phyloP scores from a whole-genome alignment of 1,140 invertebrate species.

The Plectrocnemia conspersa region DNA sequence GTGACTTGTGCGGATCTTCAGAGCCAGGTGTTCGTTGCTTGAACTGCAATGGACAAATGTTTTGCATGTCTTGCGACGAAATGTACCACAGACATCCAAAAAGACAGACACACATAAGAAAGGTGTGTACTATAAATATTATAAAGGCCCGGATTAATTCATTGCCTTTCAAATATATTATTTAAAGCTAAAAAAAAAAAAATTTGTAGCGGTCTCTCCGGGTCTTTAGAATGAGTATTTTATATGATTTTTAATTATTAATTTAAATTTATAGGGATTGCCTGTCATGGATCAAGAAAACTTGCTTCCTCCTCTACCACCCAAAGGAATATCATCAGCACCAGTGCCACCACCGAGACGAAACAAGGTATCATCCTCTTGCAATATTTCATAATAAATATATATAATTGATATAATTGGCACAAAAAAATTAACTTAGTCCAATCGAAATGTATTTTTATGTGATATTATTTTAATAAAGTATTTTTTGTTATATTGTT shows the following conservation, averaged over 20 bases:
- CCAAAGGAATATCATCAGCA: slow-evolving; percentile 64
- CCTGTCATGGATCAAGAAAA: slow-evolving; percentile 37
- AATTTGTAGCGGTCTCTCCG: background rate
- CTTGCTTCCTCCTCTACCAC: slow-evolving; percentile 71
- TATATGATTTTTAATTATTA: background rate
- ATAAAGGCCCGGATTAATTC: background rate
- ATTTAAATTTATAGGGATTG: slow-evolving; percentile 28
- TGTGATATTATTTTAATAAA: background rate
- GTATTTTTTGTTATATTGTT: background rate
- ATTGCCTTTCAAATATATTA: background rate
- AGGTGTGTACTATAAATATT: slow-evolving; percentile 47
- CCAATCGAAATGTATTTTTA: slow-evolving; percentile 22
- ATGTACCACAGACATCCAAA: slow-evolving; percentile 93
- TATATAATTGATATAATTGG: background rate
- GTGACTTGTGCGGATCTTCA: slow-evolving; percentile 78
- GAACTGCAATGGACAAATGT: slow-evolving; percentile 71
- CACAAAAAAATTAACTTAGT: slow-evolving; percentile 11
- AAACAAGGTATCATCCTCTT: slow-evolving; percentile 57
- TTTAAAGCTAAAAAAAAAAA: background rate
- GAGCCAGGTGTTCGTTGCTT: slow-evolving; percentile 71
- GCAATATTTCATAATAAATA: slow-evolving; percentile 41
- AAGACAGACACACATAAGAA: slow-evolving; percentile 69
- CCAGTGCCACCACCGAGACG: slow-evolving; percentile 81
- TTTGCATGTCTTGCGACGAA: slow-evolving; percentile 84
- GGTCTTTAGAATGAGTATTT: background rate